Conservation (phyloP, 2,888 invertebrate species). For the Ophion obscuratus region DNA sequence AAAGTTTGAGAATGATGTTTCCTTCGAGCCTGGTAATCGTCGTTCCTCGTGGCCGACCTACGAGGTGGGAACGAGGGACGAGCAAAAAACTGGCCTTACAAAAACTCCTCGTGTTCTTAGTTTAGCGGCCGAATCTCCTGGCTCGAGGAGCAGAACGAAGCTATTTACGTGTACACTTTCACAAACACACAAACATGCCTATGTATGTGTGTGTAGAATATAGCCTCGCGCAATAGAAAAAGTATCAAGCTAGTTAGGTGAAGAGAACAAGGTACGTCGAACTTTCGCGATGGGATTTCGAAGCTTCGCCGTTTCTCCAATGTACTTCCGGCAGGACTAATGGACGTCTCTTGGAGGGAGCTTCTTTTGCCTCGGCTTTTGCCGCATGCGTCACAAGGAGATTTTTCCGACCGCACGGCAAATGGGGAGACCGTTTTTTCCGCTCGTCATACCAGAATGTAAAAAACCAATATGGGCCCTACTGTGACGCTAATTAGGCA, state of each 20-base stretch:
- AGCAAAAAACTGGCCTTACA: constrained; percentile 32
- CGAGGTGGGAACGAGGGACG: not conserved
- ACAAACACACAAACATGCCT: not conserved
- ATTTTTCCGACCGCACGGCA: constrained; percentile 4
- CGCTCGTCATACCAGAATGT: constrained; percentile 12
- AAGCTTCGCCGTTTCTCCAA: constrained; percentile 59
- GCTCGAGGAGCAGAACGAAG: constrained; percentile 8
- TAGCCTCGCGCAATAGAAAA: constrained; percentile 38
- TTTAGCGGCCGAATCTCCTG: not conserved
- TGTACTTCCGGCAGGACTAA: constrained; percentile 35
- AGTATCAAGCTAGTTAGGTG: constrained; percentile 67
- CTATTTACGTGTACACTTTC: not conserved
- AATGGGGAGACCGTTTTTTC: constrained; percentile 30
- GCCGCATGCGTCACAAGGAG: constrained; percentile 1
- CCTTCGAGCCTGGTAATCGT: constrained; percentile 27
- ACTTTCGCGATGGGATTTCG: constrained; percentile 72
- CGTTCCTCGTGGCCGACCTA: constrained; percentile 16
- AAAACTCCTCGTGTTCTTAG: constrained; percentile 17
- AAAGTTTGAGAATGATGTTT: constrained; percentile 39
- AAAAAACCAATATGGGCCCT: constrained; percentile 6
- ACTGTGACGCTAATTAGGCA: constrained; percentile 52
- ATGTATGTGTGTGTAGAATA: not conserved
- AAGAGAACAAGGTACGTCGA: constrained; percentile 46
- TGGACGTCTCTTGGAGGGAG: constrained; percentile 35
- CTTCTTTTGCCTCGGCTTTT: constrained; percentile 13